Conservation (phyloP, 2,113 vertebrate species). For the Periophthalmodon schlosseri region DNA sequence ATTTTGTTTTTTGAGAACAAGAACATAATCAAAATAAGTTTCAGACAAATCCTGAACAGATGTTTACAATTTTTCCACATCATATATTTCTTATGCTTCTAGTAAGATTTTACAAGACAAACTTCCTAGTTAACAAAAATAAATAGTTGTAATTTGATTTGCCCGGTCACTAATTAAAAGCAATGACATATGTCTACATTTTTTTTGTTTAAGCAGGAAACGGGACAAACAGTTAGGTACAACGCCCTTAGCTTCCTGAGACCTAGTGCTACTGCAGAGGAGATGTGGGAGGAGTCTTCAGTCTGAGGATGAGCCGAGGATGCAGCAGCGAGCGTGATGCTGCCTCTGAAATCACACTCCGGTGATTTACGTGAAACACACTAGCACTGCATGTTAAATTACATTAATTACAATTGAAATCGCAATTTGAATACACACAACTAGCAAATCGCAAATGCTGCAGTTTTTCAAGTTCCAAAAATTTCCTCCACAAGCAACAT, state of each 20-base stretch:
- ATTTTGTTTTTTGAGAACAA: neutral
- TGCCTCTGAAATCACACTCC: slow-evolving; percentile 21
- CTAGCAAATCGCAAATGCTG: too few species aligned
- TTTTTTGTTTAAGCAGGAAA: slow-evolving; percentile 52
- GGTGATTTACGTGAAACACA: slow-evolving; percentile 19
- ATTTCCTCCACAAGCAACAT: too few species aligned
- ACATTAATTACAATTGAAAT: neutral
- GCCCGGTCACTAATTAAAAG: neutral
- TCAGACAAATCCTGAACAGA: neutral
- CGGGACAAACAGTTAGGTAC: slow-evolving; percentile 48
- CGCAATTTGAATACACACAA: too few species aligned
- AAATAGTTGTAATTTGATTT: neutral
- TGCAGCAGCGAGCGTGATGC: slow-evolving; percentile 22
- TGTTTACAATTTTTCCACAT: neutral
- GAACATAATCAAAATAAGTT: neutral
- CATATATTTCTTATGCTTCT: neutral
- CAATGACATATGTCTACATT: neutral
- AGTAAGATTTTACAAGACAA: neutral
- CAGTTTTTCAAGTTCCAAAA: too few species aligned
- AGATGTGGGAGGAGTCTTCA: slow-evolving; percentile 44
- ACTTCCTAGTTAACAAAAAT: neutral
- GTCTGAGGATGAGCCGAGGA: slow-evolving; percentile 25
- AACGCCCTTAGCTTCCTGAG: slow-evolving; percentile 71
- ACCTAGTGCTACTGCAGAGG: slow-evolving; percentile 58
- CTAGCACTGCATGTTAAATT: neutral